These are phyloP conservation scores for Sphenopsis melanotis DNA, from an alignment of 2,797 vertebrate species.

Conservation along the genomic window DNA sequence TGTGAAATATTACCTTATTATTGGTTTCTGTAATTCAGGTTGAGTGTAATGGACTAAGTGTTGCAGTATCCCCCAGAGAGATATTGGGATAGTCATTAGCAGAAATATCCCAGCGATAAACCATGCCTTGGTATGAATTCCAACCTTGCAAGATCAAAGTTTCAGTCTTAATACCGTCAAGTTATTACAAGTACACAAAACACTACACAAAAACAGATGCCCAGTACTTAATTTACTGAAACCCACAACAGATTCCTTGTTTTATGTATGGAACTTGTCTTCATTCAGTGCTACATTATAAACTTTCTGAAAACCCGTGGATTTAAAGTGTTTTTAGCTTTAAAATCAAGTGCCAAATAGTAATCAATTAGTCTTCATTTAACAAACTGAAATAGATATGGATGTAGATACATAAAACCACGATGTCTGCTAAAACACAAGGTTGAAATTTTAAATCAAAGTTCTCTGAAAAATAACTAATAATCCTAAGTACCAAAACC, in stretches of 20 bases:
- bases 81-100: conserved; percentile 95
- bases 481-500: not conserved
- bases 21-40: conserved; percentile 96
- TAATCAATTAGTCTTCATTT: not conserved
- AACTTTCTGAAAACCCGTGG: not conserved
- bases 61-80: conserved; percentile 95
- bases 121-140: conserved; percentile 94
- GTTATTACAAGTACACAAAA: not conserved
- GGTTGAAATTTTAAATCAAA: not conserved
- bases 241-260: not conserved
- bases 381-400: not conserved
- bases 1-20: conserved; percentile 85
- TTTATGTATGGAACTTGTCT: not conserved
- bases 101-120: conserved; percentile 98
- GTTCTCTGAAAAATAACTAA: not conserved
- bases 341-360: not conserved
- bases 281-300: not conserved
- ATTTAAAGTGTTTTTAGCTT: not conserved
- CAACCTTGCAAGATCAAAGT: conserved; percentile 76
- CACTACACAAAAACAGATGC: not conserved
- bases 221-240: not conserved
- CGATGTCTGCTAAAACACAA: not conserved
- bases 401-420: not conserved
- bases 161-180: not conserved
- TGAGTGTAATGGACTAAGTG: conserved; percentile 98